Evolutionary conservation across 1,140 invertebrate genomes (phyloP).

Genomic region (Condylostylus longicornis): DNA sequence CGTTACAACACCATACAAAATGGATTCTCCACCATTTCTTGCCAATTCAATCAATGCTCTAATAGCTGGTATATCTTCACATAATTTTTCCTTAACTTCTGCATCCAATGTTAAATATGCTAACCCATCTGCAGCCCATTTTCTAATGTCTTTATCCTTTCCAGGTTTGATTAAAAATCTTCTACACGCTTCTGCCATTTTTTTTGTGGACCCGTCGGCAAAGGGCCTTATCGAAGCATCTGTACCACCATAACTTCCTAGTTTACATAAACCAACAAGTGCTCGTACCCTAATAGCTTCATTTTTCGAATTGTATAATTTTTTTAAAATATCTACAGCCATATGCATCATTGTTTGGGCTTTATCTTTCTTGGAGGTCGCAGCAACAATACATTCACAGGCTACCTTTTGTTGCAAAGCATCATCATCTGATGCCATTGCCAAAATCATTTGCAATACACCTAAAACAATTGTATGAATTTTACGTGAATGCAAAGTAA

Average conservation of each 20-base stretch:
- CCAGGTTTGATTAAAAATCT: slow-evolving; percentile 72
- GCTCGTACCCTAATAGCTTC: slow-evolving; percentile 80
- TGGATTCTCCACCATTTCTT: slow-evolving; percentile 69
- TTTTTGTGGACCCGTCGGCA: slow-evolving; percentile 85
- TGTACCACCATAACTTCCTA: slow-evolving; percentile 89
- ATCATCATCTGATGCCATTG: slow-evolving; percentile 83
- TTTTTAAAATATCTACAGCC: slow-evolving; percentile 88
- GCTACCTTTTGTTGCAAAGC: slow-evolving; percentile 80
- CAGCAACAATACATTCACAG: slow-evolving; percentile 90
- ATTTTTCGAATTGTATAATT: slow-evolving; percentile 80
- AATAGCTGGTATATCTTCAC: slow-evolving; percentile 70
- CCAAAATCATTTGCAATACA: slow-evolving; percentile 91
- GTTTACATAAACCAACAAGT: slow-evolving; percentile 89
- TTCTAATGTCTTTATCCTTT: slow-evolving; percentile 77
- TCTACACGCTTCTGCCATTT: slow-evolving; percentile 85
- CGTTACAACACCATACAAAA: slow-evolving; percentile 83
- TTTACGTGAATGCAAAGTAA: no score
- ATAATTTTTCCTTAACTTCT: slow-evolving; percentile 94
- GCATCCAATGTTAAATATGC: slow-evolving; percentile 96
- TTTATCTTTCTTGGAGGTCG: slow-evolving; percentile 95
- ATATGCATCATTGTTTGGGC: slow-evolving; percentile 78
- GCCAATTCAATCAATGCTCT: slow-evolving; percentile 79
- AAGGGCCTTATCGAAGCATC: slow-evolving; percentile 89
- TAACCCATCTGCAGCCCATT: slow-evolving; percentile 94
- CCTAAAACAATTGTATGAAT: slow-evolving; percentile 26